These are phyloP conservation scores for Xylota segnis DNA, from an alignment of 2,888 invertebrate species.

Conservation along the genomic window DNA sequence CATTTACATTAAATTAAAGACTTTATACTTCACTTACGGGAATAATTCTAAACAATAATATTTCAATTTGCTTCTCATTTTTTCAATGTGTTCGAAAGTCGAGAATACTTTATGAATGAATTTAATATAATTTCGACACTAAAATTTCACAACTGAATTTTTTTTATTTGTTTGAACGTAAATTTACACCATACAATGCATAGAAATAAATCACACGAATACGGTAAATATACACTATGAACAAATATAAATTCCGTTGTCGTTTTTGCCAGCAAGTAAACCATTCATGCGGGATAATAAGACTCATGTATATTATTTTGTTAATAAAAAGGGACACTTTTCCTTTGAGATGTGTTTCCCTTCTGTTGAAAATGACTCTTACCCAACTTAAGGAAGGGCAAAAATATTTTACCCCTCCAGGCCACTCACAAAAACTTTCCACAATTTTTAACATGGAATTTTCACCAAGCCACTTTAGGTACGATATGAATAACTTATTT, in stretches of 20 bases:
- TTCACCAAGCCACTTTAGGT: background rate
- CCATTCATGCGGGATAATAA: slow-evolving; percentile 8
- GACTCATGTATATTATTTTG: background rate
- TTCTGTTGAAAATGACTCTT: background rate
- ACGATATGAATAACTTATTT: background rate
- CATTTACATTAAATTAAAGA: background rate
- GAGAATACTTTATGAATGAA: background rate
- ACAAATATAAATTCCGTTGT: slow-evolving; percentile 18
- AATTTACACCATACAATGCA: slow-evolving; percentile 5
- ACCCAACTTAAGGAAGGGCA: background rate
- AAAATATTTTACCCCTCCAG: background rate
- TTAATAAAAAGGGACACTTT: slow-evolving; percentile 8
- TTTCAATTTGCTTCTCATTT: background rate
- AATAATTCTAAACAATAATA: too few relatives aligned
- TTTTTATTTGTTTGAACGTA: slow-evolving; percentile 9
- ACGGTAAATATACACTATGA: too few relatives aligned
- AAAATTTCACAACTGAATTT: slow-evolving; percentile 1
- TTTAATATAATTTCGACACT: background rate
- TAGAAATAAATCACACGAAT: slow-evolving; percentile 7
- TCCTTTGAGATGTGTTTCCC: background rate
- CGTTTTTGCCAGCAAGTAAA: slow-evolving; percentile 9
- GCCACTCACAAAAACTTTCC: background rate
- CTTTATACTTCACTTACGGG: background rate
- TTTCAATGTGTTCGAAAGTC: background rate
- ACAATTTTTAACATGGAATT: background rate